A percentile compares a stretch with the other conserved stretches of the same genome.
Conservation (phyloP, 2,113 vertebrate species). For the Loxodonta africana region DNA sequence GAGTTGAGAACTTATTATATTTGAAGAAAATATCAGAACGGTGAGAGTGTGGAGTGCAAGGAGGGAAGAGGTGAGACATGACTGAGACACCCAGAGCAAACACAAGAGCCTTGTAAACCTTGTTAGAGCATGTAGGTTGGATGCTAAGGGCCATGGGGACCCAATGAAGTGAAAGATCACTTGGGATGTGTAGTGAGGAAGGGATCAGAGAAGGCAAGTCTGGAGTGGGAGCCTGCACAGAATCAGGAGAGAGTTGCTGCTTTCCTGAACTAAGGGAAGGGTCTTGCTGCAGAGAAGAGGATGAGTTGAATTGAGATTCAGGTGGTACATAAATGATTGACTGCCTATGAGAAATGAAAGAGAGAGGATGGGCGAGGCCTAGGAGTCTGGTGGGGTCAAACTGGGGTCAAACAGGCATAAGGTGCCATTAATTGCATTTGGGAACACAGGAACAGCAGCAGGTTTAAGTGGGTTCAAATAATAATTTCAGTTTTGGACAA, state of each 20-base stretch:
- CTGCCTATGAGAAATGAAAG: not conserved
- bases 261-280: not conserved
- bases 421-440: not conserved
- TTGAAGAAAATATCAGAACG: not conserved
- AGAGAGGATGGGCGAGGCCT: not conserved
- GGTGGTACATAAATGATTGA: too few relatives aligned
- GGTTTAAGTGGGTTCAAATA: not conserved
- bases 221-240: rapidly evolving
- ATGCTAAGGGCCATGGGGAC: not conserved
- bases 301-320: not conserved
- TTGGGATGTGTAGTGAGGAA: not conserved
- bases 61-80: not conserved
- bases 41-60: not conserved
- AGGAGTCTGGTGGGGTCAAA: not conserved
- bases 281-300: not conserved
- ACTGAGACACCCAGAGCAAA: not conserved
- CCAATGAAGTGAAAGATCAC: not conserved
- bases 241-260: not conserved
- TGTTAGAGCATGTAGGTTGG: not conserved
- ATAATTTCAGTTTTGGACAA: not conserved
- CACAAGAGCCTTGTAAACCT: not conserved
- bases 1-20: not conserved
- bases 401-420: too few relatives aligned
- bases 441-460: not conserved
- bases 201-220: not conserved